phyloP scores from a whole-genome alignment of 30 jellyfish, hydroid and myxozoan genomes.

The Cassiopea andromeda region DNA sequence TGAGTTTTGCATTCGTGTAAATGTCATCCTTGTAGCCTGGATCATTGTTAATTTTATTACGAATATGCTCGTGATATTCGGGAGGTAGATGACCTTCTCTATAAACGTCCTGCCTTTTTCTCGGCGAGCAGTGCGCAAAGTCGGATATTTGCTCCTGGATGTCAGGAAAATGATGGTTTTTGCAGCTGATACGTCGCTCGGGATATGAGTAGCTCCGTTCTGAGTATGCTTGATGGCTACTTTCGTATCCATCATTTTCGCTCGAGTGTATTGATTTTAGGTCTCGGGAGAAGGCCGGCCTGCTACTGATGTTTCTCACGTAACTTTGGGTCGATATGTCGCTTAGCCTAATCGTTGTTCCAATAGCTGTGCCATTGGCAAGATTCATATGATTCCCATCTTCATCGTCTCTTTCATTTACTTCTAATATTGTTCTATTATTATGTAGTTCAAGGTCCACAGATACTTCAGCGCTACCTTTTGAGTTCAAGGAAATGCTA shows the following conservation, averaged over 20 bases:
- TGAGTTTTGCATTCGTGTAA: constrained; percentile 25
- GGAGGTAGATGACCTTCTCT: constrained; percentile 18
- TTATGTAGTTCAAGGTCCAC: constrained; percentile 12
- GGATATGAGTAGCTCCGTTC: constrained; percentile 24
- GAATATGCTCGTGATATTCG: background rate
- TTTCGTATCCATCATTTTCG: constrained; percentile 64
- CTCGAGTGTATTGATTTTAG: constrained; percentile 47
- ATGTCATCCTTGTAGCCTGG: background rate
- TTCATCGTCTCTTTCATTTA: constrained; percentile 1
- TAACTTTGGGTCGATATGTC: constrained; percentile 33
- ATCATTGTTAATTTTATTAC: background rate
- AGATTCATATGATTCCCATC: background rate
- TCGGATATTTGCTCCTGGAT: constrained; percentile 71
- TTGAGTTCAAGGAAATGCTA: constrained; percentile 6
- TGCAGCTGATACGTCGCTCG: background rate
- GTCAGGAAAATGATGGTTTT: constrained; percentile 18
- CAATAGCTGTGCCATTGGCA: constrained; percentile 18
- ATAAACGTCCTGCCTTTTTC: background rate
- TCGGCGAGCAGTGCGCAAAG: constrained; percentile 46
- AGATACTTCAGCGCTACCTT: constrained; percentile 38
- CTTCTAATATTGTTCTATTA: background rate
- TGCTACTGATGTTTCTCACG: background rate
- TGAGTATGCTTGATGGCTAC: constrained; percentile 53
- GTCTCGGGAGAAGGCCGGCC: constrained; percentile 26
- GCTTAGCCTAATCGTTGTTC: constrained; percentile 3